Evolutionary conservation across 2,113 vertebrate genomes (phyloP), one percentile per base, ranked within the genome.

Genomic region (Bagarius yarrelli): DNA sequence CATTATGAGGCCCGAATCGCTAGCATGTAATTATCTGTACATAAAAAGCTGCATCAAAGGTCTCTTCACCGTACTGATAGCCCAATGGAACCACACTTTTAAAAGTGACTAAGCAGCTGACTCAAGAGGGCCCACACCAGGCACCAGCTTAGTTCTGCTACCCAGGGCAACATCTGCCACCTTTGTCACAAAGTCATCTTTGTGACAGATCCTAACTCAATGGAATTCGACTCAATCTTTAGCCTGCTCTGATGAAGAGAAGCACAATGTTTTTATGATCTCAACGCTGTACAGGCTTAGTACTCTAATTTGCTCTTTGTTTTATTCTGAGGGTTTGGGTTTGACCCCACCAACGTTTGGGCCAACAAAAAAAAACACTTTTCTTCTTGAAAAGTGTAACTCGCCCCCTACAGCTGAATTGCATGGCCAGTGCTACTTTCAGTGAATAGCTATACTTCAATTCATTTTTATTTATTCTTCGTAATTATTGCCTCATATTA

Each of bases 311-410:
- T 74, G 55, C 59, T 25, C 69, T 87, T 84, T 87, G 87, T 89
- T 87, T 88, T 85, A 80, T 87, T 90, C 83, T 85, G 87, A 91
- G 78, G 87, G 86, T 90, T 92, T 92, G 89, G 90, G 88, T 73
- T 76, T 87, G 87, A 84, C 87, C 59, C 87, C 85, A 81, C 86
- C 82, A 67, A 86, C 57, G 81, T 84, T 90, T 83, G 71, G 85
- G 85, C 89, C 92, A 91, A 93, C 90, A 89, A 85, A 82, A 87
- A 92, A 93, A 93, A 92, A 90, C 93, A 89, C n/a, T 90, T 86
- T 76, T 80, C 50, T 88, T 86, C 90, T 92, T 92, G 88, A 90
- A 93, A 92, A 88, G 87, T 82, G 81, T 84, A 90, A 91, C 86
- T 87, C 84, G 84, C 91, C 89, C 90, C 89, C 91, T 88, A 88